Evolutionary conservation across 2,797 vertebrate genomes (phyloP).

Genomic region (Acanthis flammea): DNA sequence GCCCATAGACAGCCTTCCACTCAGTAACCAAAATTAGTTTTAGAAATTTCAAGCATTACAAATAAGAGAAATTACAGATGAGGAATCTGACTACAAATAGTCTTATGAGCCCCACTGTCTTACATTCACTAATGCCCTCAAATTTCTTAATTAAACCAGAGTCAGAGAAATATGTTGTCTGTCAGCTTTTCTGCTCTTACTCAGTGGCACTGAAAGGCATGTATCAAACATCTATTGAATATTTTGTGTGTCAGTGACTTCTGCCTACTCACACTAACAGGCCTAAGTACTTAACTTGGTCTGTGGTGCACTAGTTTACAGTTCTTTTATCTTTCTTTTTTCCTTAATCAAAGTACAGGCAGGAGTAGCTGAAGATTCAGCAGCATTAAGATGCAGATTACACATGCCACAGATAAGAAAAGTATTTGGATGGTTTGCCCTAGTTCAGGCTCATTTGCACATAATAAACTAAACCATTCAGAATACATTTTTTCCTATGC

Average conservation of each 20-base stretch:
- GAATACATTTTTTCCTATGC: not conserved
- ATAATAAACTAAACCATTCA: not conserved
- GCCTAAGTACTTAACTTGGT: not conserved
- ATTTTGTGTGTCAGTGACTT: not conserved
- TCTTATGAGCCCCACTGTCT: not conserved
- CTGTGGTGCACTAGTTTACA: not conserved
- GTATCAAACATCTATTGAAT: not conserved
- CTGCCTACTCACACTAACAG: not conserved
- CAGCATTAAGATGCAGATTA: not conserved
- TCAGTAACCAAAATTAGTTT: not conserved
- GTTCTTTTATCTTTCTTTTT: not conserved
- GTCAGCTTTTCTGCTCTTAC: not conserved
- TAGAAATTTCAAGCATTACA: conserved; percentile 23
- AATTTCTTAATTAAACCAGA: not conserved
- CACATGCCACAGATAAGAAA: not conserved
- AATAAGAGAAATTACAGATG: not conserved
- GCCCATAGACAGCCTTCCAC: not conserved
- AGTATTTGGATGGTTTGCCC: accelerated
- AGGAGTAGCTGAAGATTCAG: not conserved
- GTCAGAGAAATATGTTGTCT: not conserved
- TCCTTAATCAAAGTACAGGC: not conserved
- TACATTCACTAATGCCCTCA: not conserved
- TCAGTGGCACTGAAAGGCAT: not conserved
- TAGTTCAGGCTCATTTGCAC: not conserved
- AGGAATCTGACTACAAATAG: not conserved